Conservation (phyloP, 2,888 invertebrate genomes). For the Seladonia tumulorum region DNA sequence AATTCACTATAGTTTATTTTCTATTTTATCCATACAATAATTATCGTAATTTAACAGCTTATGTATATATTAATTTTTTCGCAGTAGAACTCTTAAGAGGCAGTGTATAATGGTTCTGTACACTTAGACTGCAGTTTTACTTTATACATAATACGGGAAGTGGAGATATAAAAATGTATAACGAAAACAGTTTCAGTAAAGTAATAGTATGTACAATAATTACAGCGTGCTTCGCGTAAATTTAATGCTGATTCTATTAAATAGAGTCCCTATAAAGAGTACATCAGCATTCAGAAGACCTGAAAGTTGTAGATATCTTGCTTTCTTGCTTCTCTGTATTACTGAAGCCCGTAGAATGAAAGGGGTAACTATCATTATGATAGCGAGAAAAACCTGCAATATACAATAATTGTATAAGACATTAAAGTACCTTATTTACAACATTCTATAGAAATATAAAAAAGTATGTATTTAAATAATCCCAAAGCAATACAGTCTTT, state of each 20-base stretch:
- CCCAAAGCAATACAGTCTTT: background rate
- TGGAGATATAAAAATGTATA: slow-evolving; percentile 48
- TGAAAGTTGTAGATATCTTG: slow-evolving; percentile 38
- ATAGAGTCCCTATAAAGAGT: slow-evolving; percentile 19
- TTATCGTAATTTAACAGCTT: slow-evolving; percentile 13
- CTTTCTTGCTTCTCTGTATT: slow-evolving; percentile 30
- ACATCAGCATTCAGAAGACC: slow-evolving; percentile 22
- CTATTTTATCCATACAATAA: slow-evolving; percentile 31
- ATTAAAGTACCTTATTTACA: background rate
- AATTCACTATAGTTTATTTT: slow-evolving; percentile 33
- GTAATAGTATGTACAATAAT: slow-evolving; percentile 58
- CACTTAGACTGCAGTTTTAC: slow-evolving; percentile 23
- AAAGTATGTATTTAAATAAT: background rate
- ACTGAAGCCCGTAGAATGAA: slow-evolving; percentile 43
- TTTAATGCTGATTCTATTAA: slow-evolving; percentile 26
- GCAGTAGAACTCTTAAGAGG: slow-evolving; percentile 23
- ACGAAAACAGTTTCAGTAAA: slow-evolving; percentile 42
- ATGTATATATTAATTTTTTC: slow-evolving; percentile 13
- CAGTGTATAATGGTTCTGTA: slow-evolving; percentile 33
- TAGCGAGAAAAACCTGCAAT: slow-evolving; percentile 76
- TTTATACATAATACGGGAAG: slow-evolving; percentile 31
- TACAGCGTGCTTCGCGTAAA: slow-evolving; percentile 49
- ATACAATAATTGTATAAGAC: slow-evolving; percentile 67
- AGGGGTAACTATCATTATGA: slow-evolving; percentile 65
- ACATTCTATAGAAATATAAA: slow-evolving; percentile 20